Conservation (phyloP, 1,140 invertebrate genomes). For the Cyphomyrmex costatus region DNA sequence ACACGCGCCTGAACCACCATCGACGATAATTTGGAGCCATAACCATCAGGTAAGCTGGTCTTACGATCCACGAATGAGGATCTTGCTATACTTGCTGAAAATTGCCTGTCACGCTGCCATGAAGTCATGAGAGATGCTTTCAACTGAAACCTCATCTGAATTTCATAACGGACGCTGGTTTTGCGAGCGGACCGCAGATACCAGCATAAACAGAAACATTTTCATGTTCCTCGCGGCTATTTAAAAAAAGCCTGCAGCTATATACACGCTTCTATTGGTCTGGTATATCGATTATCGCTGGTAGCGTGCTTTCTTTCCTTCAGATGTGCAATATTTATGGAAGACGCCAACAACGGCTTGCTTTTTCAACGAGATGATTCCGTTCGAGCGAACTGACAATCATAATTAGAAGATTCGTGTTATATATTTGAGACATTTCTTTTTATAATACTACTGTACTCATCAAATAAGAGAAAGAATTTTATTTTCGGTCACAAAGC, state of each 20-base stretch:
- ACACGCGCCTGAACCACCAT: slow-evolving; percentile 93
- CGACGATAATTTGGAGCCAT: slow-evolving; percentile 93
- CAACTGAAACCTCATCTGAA: slow-evolving; percentile 22
- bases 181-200: neutral
- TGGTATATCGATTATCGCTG: slow-evolving; percentile 45
- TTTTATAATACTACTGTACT: neutral
- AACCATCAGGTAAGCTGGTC: slow-evolving; percentile 89
- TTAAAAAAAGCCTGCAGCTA: slow-evolving; percentile 28
- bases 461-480: no score
- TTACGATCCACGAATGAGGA: neutral
- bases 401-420: neutral
- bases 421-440: neutral
- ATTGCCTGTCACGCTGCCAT: neutral
- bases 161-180: slow-evolving; percentile 14
- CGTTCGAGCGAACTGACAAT: neutral
- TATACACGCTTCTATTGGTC: neutral
- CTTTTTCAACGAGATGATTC: slow-evolving; percentile 29
- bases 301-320: slow-evolving; percentile 20
- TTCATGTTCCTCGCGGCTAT: slow-evolving; percentile 48
- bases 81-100: slow-evolving; percentile 1
- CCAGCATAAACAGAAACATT: slow-evolving; percentile 52
- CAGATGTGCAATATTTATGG: slow-evolving; percentile 37
- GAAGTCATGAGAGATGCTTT: slow-evolving; percentile 23
- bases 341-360: slow-evolving; percentile 21
- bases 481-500: no score